These are phyloP conservation scores for Gonioctena quinquepunctata DNA, from an alignment of 1,140 invertebrate species.

Conservation along the genomic window DNA sequence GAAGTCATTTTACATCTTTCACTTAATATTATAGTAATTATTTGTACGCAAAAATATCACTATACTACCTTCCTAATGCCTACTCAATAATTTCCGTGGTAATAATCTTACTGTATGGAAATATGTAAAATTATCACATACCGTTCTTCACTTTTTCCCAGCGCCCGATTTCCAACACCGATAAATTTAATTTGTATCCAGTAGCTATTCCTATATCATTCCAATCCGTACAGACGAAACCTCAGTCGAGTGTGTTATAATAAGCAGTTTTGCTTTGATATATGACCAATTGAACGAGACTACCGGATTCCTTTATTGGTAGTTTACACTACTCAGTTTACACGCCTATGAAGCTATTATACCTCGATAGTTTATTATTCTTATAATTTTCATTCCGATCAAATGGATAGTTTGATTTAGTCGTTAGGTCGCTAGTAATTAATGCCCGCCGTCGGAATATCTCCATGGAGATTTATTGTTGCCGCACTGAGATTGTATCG, in stretches of 20 bases:
- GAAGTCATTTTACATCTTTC: no score
- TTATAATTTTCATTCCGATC: slow-evolving; percentile 4
- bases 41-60: no score
- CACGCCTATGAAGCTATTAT: slow-evolving; percentile 8
- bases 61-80: no score
- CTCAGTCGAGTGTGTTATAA: slow-evolving; percentile 37
- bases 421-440: background rate
- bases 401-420: background rate
- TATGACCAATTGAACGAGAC: slow-evolving; percentile 44
- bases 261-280: slow-evolving; percentile 40
- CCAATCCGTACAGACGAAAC: slow-evolving; percentile 7
- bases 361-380: slow-evolving; percentile 7
- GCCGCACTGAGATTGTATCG: background rate
- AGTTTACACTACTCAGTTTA: slow-evolving; percentile 9
- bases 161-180: background rate
- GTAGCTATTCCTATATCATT: background rate
- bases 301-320: slow-evolving; percentile 44
- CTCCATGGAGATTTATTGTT: background rate
- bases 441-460: background rate
- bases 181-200: background rate
- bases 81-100: no score
- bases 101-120: no score
- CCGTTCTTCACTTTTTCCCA: no score
- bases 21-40: no score
- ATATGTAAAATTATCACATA: no score